These are phyloP conservation scores for Andrena haemorrhoa DNA, from an alignment of 2,888 invertebrate species.

Conservation along the genomic window DNA sequence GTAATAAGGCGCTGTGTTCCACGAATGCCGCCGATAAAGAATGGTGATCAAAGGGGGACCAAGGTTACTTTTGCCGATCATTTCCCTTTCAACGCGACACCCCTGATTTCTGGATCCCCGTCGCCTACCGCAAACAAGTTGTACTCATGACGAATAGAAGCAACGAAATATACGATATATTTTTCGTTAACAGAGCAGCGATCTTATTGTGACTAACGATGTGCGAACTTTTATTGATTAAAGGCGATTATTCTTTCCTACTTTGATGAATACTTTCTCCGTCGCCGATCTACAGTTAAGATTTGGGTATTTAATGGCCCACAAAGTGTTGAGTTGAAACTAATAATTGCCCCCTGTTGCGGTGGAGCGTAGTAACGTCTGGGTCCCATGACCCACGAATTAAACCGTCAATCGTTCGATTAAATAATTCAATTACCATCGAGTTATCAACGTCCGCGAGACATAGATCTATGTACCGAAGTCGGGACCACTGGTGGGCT, in stretches of 20 bases:
- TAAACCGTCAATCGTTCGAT: constrained; percentile 76
- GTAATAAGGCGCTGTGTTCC: not conserved
- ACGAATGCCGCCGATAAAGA: not conserved
- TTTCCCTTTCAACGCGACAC: constrained; percentile 2
- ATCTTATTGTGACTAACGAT: constrained; percentile 17
- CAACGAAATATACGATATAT: constrained; percentile 53
- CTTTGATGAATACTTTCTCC: constrained; percentile 1
- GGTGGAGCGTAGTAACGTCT: constrained; percentile 53
- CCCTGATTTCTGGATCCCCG: not conserved
- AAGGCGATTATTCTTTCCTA: too few species aligned
- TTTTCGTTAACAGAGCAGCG: constrained; percentile 44
- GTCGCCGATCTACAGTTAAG: not conserved
- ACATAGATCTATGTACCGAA: constrained; percentile 33
- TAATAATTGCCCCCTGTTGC: constrained; percentile 49
- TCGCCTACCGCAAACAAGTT: constrained; percentile 11
- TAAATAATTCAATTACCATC: constrained; percentile 76
- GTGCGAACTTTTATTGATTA: not conserved
- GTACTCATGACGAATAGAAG: constrained; percentile 23
- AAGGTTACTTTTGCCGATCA: not conserved
- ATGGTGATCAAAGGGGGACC: not conserved
- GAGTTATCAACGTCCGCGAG: constrained; percentile 44
- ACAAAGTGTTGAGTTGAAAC: constrained; percentile 31
- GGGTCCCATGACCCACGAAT: constrained; percentile 77
- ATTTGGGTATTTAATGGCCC: constrained; percentile 1
- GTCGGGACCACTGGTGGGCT: not conserved